These are phyloP conservation scores for Sycophila texana DNA, from an alignment of 2,888 invertebrate species.

Conservation along the genomic window DNA sequence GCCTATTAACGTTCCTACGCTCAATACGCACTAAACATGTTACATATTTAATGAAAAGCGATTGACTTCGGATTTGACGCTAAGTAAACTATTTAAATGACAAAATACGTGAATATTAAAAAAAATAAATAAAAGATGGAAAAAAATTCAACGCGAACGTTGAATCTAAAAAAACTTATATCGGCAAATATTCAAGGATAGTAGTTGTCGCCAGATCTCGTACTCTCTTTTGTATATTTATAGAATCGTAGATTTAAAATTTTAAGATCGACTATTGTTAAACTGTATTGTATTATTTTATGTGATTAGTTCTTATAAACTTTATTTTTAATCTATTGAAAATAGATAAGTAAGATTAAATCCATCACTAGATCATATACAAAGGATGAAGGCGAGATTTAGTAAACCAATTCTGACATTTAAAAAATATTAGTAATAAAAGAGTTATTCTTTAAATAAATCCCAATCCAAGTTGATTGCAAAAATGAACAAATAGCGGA, in stretches of 20 bases:
- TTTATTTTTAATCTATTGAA: constrained; percentile 37
- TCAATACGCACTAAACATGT: constrained; percentile 53
- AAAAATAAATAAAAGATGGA: not conserved
- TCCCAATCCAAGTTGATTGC: constrained; percentile 13
- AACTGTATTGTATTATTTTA: constrained; percentile 33
- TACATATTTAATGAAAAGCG: constrained; percentile 26
- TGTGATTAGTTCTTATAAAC: constrained; percentile 21
- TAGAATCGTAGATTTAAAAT: constrained; percentile 46
- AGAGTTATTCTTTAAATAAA: constrained; percentile 3
- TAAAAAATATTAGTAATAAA: constrained; percentile 12
- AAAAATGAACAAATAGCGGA: constrained; percentile 4
- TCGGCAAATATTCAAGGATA: constrained; percentile 36
- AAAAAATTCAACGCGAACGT: constrained; percentile 25
- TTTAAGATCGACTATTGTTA: constrained; percentile 26
- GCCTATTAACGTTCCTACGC: constrained; percentile 56
- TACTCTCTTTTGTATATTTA: constrained; percentile 54
- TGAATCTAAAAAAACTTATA: constrained; percentile 24
- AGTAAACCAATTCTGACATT: constrained; percentile 17
- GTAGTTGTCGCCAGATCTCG: constrained; percentile 45
- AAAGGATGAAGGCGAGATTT: constrained; percentile 41
- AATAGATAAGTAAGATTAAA: constrained; percentile 29
- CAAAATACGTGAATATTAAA: constrained; percentile 23
- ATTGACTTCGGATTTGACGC: constrained; percentile 27
- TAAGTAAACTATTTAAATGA: constrained; percentile 27
- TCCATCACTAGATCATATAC: constrained; percentile 23